A percentile compares a stretch with the other conserved stretches of the same genome.
phyloP scores from a whole-genome alignment of 2,888 invertebrate genomes.

The Pterobdella sp. region DNA sequence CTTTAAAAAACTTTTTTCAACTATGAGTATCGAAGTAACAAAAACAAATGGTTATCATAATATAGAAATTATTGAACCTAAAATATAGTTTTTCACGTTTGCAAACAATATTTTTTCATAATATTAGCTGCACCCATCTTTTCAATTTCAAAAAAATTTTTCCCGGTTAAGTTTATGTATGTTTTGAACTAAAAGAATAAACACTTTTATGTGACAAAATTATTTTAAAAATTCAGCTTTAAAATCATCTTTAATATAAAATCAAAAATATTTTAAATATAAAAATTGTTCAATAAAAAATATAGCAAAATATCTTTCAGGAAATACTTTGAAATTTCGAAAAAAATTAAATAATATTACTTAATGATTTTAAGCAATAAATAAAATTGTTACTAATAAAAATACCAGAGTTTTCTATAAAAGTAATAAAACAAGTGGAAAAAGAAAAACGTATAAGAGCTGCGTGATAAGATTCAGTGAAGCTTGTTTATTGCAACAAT shows the following conservation, averaged over 20 bases:
- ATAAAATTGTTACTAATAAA: no score
- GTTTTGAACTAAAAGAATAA: background rate
- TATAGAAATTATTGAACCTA: no score
- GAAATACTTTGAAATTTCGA: background rate
- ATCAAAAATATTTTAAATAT: background rate
- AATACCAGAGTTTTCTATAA: no score
- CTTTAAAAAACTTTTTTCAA: no score
- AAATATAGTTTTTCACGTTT: background rate
- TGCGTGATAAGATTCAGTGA: no score
- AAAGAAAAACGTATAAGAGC: no score
- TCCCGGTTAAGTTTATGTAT: background rate
- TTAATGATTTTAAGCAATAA: no score
- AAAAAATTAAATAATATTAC: no score
- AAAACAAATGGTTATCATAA: no score
- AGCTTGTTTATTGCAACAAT: no score
- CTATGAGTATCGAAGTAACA: no score
- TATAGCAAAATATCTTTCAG: background rate
- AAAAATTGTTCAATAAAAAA: background rate
- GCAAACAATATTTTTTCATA: background rate
- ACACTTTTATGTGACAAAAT: background rate
- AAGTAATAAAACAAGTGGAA: no score
- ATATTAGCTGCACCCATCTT: background rate
- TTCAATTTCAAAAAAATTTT: background rate
- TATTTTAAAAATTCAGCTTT: background rate
- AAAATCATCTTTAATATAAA: background rate